Evolutionary conservation across 2,888 invertebrate species (phyloP), one percentile per base, ranked within the genome.

Genomic region (Pterostichus niger): DNA sequence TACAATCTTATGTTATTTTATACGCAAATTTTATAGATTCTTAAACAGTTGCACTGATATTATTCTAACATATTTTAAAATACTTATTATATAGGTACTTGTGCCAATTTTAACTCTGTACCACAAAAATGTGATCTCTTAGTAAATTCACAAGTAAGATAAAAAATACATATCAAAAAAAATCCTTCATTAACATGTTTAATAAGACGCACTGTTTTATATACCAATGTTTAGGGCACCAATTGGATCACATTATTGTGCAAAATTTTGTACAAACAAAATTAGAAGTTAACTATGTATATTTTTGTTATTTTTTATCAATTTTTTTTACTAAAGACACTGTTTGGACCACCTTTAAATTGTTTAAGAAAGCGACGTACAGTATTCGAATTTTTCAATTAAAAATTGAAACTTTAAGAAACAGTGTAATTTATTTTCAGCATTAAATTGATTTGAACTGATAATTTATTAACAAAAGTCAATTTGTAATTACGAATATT

Each of bases 331-430:
- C 15, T 13, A 35, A 49, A 54, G 46, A 79, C 64, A 79, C 79
- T 79, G 59, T 79, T 79, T 79, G 79, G 68, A 68, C 79, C 79
- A 79, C 64, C 79, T 68, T 13, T 64, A 49, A 46, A 46, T 79
- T 44, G 33, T 59, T 49, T 17, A 33, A 44, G 77, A 17, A 15
- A 13, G 44, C 40, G 61, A n/a, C 68, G 6, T 52, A 24, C 79
- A 79, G 49, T 68, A 52, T 64, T 68, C 79, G 33, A 64, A 46
- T 9, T 68, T 64, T 33, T 13, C 11, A 44, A 15, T 33, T 44
- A n/a, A 40, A 44, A 40, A 54, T 54, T 15, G 15, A 15, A 24
- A 24, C 24, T 54, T 15, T 5, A 7, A 54, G 13, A 6, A 13
- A 56, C 24, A 24, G 24, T 24, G 13, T 56, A 9, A 56, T 56